phyloP scores from a whole-genome alignment of 35 echinoderm and acorn worm genomes.

The Stichopus chloronotus region DNA sequence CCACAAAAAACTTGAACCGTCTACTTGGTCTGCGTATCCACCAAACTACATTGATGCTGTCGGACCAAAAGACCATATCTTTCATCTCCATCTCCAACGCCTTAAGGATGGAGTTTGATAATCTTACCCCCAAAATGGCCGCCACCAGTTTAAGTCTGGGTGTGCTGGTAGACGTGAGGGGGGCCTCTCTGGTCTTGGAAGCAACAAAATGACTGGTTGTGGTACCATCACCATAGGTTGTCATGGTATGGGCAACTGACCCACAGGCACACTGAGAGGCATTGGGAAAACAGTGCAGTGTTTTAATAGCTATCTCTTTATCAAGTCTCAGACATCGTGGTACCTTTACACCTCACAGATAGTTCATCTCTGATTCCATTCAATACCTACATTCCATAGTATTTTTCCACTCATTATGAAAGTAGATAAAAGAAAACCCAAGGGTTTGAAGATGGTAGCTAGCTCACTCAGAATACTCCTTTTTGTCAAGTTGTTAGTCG shows the following conservation, averaged over 20 bases:
- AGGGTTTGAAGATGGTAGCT: conserved; percentile 42
- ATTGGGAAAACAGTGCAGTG: neutral
- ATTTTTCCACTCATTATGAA: conserved; percentile 22
- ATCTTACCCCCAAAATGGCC: conserved; percentile 40
- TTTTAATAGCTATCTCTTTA: neutral
- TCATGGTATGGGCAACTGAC: conserved; percentile 5
- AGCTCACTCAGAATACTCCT: conserved; percentile 18
- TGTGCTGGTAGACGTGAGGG: conserved; percentile 18
- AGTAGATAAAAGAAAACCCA: conserved; percentile 20
- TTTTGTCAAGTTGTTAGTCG: conserved; percentile 24
- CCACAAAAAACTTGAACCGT: conserved; percentile 52
- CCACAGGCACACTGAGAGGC: conserved; percentile 50
- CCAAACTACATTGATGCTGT: conserved; percentile 58
- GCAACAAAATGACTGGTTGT: neutral
- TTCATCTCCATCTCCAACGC: conserved; percentile 26
- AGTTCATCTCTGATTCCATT: neutral
- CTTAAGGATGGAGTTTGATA: neutral
- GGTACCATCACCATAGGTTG: neutral
- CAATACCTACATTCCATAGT: neutral
- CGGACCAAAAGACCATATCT: conserved; percentile 28
- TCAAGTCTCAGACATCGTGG: conserved; percentile 11
- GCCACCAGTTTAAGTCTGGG: conserved; percentile 50
- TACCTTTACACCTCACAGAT: neutral
- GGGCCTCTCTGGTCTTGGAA: conserved; percentile 50
- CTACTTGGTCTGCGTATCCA: conserved; percentile 40